Base-by-base conservation (phyloP, 1,140 invertebrate species). In the Eulimnadia texana region DNA sequence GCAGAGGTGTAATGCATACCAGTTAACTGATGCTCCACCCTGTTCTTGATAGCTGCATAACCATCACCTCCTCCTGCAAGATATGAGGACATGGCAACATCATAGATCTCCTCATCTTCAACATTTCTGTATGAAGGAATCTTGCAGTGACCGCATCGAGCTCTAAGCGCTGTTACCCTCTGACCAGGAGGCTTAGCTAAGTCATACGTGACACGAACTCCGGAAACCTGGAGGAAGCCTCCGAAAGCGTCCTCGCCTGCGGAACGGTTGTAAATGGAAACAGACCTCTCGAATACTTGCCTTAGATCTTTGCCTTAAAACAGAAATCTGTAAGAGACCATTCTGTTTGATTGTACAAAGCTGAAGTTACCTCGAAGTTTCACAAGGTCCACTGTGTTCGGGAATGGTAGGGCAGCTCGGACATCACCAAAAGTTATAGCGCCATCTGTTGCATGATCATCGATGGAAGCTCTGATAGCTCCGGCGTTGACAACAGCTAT, bases 401-500 rank as follows among this genome's bases (percentile, higher is more conserved):
- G 80, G 63, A 88, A 89, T 1, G 86, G 86, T 22, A 80, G 72
- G 13, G 80, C 77, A 61, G 79, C 79, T 1, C 84, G 67, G 1
- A 88, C 66, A 60, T 83, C 82, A 49, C 79, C 81, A 25, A 79
- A 81, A 11, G 82, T 84, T 3, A 89, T 78, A 57, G 77, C 79
- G 6, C 81, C 81, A 19, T 78, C 72, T 24, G 73, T 77, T 3
- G 70, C 64, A 54, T 66, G 70, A 20, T 74, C 73, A 58, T 73
- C 64, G 76, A 90, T 80, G 0, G 82, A 84, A 2, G 75, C 70
- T 65, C 87, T 73, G 56, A 86, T 84, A 25, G 79, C 80, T 22
- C 90, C 89, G 20, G 82, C 78, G 71, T 90, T 85, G 0, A 84
- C 72, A 0, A 93, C 51, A 3, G 82, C 84, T 65, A 93, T 85